Base-by-base conservation (phyloP, 2,113 vertebrate species). In the Axis porcinus region DNA sequence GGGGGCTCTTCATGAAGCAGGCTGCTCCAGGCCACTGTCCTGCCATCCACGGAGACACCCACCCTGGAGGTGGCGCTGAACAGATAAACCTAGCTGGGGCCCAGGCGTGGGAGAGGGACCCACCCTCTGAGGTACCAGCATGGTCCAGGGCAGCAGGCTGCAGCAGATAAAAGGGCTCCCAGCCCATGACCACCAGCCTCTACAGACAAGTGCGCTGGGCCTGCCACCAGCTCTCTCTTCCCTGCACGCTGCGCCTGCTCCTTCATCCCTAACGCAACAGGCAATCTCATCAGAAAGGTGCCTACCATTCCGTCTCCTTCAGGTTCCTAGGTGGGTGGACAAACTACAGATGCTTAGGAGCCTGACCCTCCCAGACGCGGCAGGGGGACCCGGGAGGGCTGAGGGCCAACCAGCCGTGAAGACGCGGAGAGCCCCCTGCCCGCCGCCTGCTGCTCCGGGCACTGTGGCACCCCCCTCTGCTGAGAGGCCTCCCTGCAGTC, bases 401-500 rank as follows among this genome's bases (percentile, higher is more conserved):
- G 23, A 76, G 6, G 70, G 40, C 40, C 67, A 74, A 40, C 19
- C 40, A 74, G 67, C 58, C 60, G 9, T 0, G 9, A 14, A 76
- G 92, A 10, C 57, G 19, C 33, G 2, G 5, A 54, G 86, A n/a
- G 58, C 45, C 95, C 85, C 87, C 17, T 27, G 57, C 90, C 79
- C 47, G 1, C 54, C 5, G 2, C 67, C 67, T 74, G 67, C 67
- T 92, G 50, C 33, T 88, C 45, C 13, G 12, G 0, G 11, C 30
- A 43, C 50, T n/a, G 23, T 6, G 28, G 52, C 14, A 4, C n/a
- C 45, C 84, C 82, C 78, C 58, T 54, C 97, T 93, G 57, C 83
- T 84, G 67, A 79, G 8, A 54, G 57, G 52, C 79, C 87, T 52
- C 54, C 95, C 95, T 91, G 83, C 94, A 96, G 74, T 82, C 76